Base-by-base conservation (phyloP, 2,888 invertebrate species). In the Axea sp. region DNA sequence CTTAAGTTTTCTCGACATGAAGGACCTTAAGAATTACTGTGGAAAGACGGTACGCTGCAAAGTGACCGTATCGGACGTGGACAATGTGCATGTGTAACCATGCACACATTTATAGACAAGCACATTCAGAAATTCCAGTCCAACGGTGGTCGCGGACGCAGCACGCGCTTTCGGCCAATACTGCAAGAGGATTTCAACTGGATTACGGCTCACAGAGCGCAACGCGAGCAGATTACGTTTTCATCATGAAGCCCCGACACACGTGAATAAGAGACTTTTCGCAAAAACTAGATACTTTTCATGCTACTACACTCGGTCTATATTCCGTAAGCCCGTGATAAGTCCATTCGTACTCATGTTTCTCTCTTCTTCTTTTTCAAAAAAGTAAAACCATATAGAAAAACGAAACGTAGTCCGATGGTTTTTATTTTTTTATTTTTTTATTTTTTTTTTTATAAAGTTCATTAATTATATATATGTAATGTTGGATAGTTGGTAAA, bases 181-280 rank as follows among this genome's bases (percentile, higher is more conserved):
- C 73, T 67, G 55, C 73, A 67, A 73, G 73, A 73, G 62, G 73
- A 73, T 73, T 73, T 67, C 67, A 68, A 68, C 55, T 62, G 73
- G 67, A 68, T 73, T 73, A 73, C 73, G 57, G 55, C 60, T 73
- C 55, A 67, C 55, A 53, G 19, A 72, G 65, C 60, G 65, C 59
- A 53, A 67, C 72, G 72, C 72, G 53, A 57, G 67, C 67, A 55
- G 55, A 73, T 67, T 67, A 67, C 60, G 49, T 73, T 73, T 73
- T 67, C 67, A 55, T 60, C 67, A 41, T 49, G 62, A 55, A 55
- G 47, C 30, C 59, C 53, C 19, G 37, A 35, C 47, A 33, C 67
- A 62, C 67, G 53, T 55, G 62, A 49, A 60, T 59, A 62, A 67
- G 60, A 67, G 45, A 67, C 47, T 55, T 67, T 60, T 37, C 53